Percentiles rank a stretch among this genome's conserved stretches.
These are phyloP conservation scores for Muraenolepis orangiensis DNA, from an alignment of 2,797 vertebrate genomes.

Conservation along the genomic window DNA sequence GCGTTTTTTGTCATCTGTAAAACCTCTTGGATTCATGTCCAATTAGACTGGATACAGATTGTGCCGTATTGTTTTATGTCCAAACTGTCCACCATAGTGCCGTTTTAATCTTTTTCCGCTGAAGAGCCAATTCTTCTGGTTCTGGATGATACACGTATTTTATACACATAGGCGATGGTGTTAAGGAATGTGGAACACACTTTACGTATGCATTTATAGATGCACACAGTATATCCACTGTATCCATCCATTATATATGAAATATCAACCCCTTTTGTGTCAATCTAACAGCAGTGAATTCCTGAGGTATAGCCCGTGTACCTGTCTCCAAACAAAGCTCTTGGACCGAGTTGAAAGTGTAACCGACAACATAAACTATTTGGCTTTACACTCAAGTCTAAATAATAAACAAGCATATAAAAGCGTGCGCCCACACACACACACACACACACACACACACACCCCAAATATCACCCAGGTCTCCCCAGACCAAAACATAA, in stretches of 20 bases:
- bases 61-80: not conserved
- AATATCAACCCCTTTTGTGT: not conserved
- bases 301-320: not conserved
- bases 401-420: conserved; percentile 30
- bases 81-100: not conserved
- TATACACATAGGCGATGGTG: not conserved
- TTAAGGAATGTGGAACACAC: not conserved
- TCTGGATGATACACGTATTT: not conserved
- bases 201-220: not conserved
- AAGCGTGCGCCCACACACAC: conserved; percentile 14
- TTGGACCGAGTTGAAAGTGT: conserved; percentile 6
- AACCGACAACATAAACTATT: conserved; percentile 7
- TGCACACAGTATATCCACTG: not conserved
- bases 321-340: not conserved
- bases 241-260: not conserved
- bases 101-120: not conserved
- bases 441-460: not conserved
- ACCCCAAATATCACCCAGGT: conserved; percentile 26
- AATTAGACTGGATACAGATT: not conserved
- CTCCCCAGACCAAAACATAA: conserved; percentile 52
- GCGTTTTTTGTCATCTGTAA: not conserved
- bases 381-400: conserved; percentile 12
- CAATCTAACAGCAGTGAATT: not conserved
- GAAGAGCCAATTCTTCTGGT: not conserved
- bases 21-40: not conserved